Base-by-base conservation (phyloP, 2,797 vertebrate genomes). In the Pogoniulus pusillus region DNA sequence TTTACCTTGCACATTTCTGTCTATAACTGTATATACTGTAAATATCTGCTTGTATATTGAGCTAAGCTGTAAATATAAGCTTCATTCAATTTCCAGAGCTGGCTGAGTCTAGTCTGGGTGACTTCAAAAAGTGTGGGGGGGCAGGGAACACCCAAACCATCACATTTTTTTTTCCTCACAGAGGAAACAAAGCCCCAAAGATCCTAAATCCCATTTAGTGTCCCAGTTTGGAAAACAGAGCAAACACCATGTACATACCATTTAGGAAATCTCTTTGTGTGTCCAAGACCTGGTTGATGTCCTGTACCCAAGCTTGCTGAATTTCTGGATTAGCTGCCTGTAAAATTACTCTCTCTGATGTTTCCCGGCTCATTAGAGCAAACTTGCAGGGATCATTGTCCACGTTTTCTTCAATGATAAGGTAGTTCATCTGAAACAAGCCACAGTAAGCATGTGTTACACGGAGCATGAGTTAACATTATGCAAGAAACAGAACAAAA, bases 361-460 rank as follows among this genome's bases (percentile, higher is more conserved):
- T 98, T 51, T 99, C 98, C 7, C 99, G 98, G 86, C 98, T 98
- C 82, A 97, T 97, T 87, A 99, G 81, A 24, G 98, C 98, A 41
- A 99, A 99, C 92, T 99, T 99, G 96, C 99, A 99, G 73, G 98
- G 98, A 88, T 99, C 99, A 4, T 97, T 98, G 62, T 99, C 99
- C 29, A 98, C 97, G 0, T 98, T 98, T 34, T 99, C 98, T 87
- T 99, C 99, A 92, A 99, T 95, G 80, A 98, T 98, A 91, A 99
- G 97, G 93, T 97, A 98, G 88, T 98, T 99, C 82, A 99, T 98
- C 99, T 99, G 96, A 16, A 97, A 94, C 29, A 88, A 94, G 70
- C 23, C 79, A 94, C 94, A 27, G n/a, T 53, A 79, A 91, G 34
- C 43, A 32, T 12, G 23, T 35, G 34, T 95, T 65, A 96, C 37